These are phyloP conservation scores for Phallusia fumigata DNA, from an alignment of 23 tunicate genomes.

Conservation along the genomic window DNA sequence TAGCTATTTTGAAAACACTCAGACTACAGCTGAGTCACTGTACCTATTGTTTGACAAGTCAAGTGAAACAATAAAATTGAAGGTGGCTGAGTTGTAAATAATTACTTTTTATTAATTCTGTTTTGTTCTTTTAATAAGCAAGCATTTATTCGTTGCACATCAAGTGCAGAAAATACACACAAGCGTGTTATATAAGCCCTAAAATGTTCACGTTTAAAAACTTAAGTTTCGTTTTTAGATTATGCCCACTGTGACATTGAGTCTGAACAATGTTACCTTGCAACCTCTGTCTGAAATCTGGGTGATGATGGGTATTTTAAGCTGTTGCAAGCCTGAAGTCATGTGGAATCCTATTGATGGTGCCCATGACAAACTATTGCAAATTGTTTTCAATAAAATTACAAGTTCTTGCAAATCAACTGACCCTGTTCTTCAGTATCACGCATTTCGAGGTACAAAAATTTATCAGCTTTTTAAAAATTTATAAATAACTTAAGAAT, in stretches of 20 bases:
- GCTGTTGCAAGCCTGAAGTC: neutral
- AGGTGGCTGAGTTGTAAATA: no score
- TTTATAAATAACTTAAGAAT: neutral
- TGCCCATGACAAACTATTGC: neutral
- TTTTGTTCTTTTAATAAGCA: no score
- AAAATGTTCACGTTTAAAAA: no score
- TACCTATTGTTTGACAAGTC: no score
- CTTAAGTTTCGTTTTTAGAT: neutral
- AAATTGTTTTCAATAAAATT: neutral
- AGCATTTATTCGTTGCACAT: no score
- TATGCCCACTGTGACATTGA: neutral
- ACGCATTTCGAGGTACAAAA: neutral
- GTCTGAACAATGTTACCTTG: neutral
- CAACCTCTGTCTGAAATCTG: neutral
- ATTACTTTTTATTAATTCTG: no score
- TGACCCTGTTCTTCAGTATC: neutral
- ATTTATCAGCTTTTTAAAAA: neutral
- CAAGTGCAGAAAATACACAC: no score
- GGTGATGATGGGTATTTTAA: neutral
- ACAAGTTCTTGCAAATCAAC: neutral
- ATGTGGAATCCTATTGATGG: neutral
- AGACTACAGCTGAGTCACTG: neutral
- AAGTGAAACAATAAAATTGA: no score
- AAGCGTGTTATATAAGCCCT: no score
- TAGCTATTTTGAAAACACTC: neutral